Evolutionary conservation across 1,140 invertebrate species (phyloP).

Genomic region (Chionoecetes opilio): DNA sequence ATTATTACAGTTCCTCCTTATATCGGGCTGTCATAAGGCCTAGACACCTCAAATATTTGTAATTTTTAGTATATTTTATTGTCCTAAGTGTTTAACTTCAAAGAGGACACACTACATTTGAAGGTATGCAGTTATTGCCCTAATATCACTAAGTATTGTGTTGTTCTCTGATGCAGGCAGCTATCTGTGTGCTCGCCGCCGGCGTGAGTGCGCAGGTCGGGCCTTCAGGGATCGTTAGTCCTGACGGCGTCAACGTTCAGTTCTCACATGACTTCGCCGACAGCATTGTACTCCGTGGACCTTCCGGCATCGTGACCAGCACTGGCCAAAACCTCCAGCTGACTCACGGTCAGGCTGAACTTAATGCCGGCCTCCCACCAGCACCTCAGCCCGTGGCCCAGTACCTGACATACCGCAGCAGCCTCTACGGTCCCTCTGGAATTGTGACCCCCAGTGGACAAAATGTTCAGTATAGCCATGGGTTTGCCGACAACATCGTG

Average conservation of each 20-base stretch:
- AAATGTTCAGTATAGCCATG: conserved; percentile 74
- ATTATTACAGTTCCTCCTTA: too few species aligned
- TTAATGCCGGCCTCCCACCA: conserved; percentile 18
- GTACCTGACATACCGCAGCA: conserved; percentile 2
- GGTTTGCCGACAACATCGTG: conserved; percentile 46
- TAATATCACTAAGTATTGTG: neutral
- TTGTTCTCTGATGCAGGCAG: neutral
- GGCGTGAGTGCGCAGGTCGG: conserved; percentile 65
- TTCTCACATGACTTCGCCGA: conserved; percentile 55
- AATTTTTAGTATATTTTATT: too few species aligned
- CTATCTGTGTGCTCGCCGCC: conserved; percentile 56
- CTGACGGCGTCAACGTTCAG: conserved; percentile 52
- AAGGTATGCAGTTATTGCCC: too few species aligned
- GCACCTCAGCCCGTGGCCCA: conserved; percentile 37
- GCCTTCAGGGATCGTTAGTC: conserved; percentile 50
- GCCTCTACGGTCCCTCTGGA: conserved; percentile 72
- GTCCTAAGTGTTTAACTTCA: too few species aligned
- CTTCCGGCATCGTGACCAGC: conserved; percentile 71
- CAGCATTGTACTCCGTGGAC: conserved; percentile 58
- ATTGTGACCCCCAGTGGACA: conserved; percentile 66
- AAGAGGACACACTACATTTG: too few species aligned
- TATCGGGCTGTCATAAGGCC: too few species aligned
- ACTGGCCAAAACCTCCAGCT: conserved; percentile 63
- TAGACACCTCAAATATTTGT: too few species aligned
- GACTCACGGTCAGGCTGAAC: conserved; percentile 52